These are phyloP conservation scores for Mandrillus leucophaeus DNA, from an alignment of 2,113 vertebrate genomes.

Conservation along the genomic window DNA sequence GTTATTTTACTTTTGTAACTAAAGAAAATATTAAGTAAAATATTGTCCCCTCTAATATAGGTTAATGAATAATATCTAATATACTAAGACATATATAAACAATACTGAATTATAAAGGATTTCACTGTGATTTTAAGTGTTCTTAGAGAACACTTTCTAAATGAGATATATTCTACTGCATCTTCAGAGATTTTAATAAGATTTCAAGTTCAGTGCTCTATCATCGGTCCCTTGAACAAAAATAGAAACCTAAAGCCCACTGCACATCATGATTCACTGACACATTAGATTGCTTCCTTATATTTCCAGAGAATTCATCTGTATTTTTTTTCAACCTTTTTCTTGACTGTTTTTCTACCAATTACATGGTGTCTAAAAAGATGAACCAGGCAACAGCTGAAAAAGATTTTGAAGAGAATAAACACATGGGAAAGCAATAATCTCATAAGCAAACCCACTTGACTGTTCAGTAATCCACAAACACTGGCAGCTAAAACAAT, in stretches of 20 bases:
- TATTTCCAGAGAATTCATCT: constrained; percentile 34
- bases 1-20: constrained; percentile 26
- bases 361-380: constrained; percentile 60
- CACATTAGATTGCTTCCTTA: constrained; percentile 49
- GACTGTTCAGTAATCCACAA: not conserved
- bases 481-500: not conserved
- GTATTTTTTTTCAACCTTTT: constrained; percentile 56
- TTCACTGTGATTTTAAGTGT: too few species aligned
- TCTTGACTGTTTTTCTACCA: constrained; percentile 26
- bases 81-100: not conserved
- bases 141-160: constrained; percentile 24
- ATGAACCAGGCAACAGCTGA: constrained; percentile 30
- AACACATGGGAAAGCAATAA: not conserved
- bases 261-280: not conserved
- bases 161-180: constrained; percentile 51
- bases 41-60: not conserved
- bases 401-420: constrained; percentile 16
- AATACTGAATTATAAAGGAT: constrained; percentile 10
- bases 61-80: not conserved
- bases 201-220: constrained; percentile 63
- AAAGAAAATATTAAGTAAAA: constrained; percentile 15
- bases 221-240: constrained; percentile 65
- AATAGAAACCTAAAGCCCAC: constrained; percentile 10
- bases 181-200: constrained; percentile 48
- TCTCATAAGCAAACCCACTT: not conserved